Percentiles rank a stretch among this genome's conserved stretches.
phyloP scores from a whole-genome alignment of 2,113 vertebrate species.

The Psammodynastes pulverulentus region DNA sequence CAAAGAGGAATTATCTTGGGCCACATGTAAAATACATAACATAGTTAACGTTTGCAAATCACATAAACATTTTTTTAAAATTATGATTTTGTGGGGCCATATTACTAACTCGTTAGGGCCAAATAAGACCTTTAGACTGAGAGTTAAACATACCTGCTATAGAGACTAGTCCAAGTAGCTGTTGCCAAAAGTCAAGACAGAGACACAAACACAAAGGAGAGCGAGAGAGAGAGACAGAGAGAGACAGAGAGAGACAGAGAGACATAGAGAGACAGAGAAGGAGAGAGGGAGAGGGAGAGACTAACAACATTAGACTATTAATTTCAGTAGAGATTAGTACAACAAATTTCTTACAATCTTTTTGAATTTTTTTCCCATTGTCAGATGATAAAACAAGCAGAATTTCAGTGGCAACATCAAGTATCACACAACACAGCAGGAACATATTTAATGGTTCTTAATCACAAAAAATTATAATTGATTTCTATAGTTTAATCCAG shows the following conservation, averaged over 20 bases:
- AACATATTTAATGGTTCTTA: constrained; percentile 30
- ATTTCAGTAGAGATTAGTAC: constrained; percentile 4
- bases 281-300: too few species aligned
- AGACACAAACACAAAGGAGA: too few species aligned
- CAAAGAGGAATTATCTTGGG: too few species aligned
- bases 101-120: neutral
- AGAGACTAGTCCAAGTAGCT: too few species aligned
- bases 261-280: too few species aligned
- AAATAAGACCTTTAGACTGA: neutral
- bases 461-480: neutral
- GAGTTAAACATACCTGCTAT: too few species aligned
- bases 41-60: neutral
- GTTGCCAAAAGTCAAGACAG: too few species aligned
- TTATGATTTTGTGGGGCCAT: neutral
- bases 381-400: constrained; percentile 41
- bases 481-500: neutral
- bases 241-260: too few species aligned
- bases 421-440: constrained; percentile 29
- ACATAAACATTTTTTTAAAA: too few species aligned
- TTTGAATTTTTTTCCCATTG: constrained; percentile 26
- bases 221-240: too few species aligned
- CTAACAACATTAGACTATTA: constrained; percentile 1
- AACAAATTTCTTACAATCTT: constrained; percentile 22
- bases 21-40: too few species aligned
- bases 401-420: constrained; percentile 39